Conservation (phyloP, 2,797 vertebrate genomes). For the Anabacerthia variegaticeps region DNA sequence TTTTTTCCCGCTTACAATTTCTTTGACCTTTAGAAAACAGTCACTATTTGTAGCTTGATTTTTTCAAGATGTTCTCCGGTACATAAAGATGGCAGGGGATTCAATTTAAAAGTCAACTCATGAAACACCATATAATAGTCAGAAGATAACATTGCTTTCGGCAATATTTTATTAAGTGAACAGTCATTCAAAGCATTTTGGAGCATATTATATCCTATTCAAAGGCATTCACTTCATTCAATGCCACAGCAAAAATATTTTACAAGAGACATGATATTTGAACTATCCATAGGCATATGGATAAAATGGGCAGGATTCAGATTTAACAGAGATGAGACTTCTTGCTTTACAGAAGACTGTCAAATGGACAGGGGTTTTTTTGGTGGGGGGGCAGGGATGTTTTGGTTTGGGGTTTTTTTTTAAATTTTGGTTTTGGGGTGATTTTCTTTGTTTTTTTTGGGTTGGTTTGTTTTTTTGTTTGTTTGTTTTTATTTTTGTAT, state of each 20-base stretch:
- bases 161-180: conserved; percentile 36
- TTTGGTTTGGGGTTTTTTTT: too few species aligned
- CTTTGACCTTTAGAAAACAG: conserved; percentile 59
- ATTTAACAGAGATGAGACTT: not conserved
- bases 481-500: not conserved
- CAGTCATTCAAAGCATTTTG: conserved; percentile 44
- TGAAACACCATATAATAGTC: conserved; percentile 50
- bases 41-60: conserved; percentile 48
- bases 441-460: too few species aligned
- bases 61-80: conserved; percentile 54
- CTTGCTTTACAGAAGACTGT: conserved; percentile 4
- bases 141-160: conserved; percentile 45
- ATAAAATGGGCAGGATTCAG: not conserved
- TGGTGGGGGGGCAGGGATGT: too few species aligned
- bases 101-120: conserved; percentile 55
- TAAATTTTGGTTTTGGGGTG: too few species aligned
- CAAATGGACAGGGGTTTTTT: not conserved
- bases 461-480: too few species aligned
- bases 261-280: conserved; percentile 56
- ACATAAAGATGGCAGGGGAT: conserved; percentile 52
- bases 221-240: conserved; percentile 26
- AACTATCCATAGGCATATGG: conserved; percentile 29
- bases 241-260: conserved; percentile 37
- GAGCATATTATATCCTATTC: conserved; percentile 3
- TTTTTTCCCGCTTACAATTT: not conserved